Evolutionary conservation across 2,888 invertebrate species (phyloP), one percentile per base, ranked within the genome.

Genomic region (Alviniconcha strummeri): DNA sequence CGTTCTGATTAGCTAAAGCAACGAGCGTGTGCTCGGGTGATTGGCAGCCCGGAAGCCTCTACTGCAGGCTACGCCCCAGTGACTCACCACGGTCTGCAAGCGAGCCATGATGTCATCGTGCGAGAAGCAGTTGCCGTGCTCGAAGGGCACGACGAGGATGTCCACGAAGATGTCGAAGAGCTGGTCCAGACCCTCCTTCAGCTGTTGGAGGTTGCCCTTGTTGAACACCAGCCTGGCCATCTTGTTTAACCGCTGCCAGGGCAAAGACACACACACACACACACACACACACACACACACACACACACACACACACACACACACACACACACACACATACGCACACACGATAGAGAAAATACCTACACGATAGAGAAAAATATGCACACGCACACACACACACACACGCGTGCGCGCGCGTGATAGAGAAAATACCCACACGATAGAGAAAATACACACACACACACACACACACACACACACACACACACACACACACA

Each of bases 161-260:
- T 88, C 89, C 19, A 86, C 83, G 83, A 88, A 90, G 67, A 90
- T 74, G 60, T 89, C 88, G 64, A 90, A 82, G 36, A 90, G 75
- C 13, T 85, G 85, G 11, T 80, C 80, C 0, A 90, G 82, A 9
- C 88, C 90, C 15, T 87, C 86, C 64, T 85, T 87, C 19, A 90
- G 64, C 71, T 88, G 86, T 36, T 80, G 81, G 36, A 90, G 81
- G 83, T 88, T 88, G 9, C 78, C 84, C 9, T 84, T 86, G 72
- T 88, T 88, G 84, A 91, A 91, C 36, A 90, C 86, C 54, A 88
- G 81, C 52, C 86, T 83, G 1, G 87, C 85, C 86, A 89, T 87
- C 81, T 84, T 86, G 84, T 89, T 86, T 19, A 86, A 78, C 72
- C 88, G 84, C 90, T 91, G 88, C 13, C 13, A 17, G 4, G 15